These are phyloP conservation scores for Podarcis raffonei DNA, from an alignment of 2,113 vertebrate genomes.

Conservation along the genomic window DNA sequence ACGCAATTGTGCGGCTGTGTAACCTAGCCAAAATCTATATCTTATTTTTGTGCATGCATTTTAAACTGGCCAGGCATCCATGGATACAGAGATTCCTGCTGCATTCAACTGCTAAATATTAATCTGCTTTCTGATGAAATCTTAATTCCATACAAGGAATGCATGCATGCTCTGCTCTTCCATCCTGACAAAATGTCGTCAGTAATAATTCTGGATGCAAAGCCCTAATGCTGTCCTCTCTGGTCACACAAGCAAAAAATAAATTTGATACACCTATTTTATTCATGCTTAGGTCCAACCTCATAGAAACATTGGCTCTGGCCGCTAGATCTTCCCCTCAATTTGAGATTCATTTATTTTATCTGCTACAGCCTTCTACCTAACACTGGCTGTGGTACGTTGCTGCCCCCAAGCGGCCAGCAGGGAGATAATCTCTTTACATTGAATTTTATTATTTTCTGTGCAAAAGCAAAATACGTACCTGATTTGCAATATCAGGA, in stretches of 20 bases:
- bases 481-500: background rate
- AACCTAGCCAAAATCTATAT: background rate
- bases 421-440: background rate
- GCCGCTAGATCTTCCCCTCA: background rate
- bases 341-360: background rate
- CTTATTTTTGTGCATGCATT: background rate
- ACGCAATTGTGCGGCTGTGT: background rate
- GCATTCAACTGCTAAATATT: background rate
- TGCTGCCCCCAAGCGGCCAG: slow-evolving; percentile 65
- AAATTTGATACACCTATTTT: slow-evolving; percentile 1
- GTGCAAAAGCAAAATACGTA: background rate
- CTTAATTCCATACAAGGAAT: background rate
- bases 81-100: background rate
- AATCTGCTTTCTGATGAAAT: background rate
- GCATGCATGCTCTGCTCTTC: background rate
- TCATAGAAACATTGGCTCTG: background rate
- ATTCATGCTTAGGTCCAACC: background rate
- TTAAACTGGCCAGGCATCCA: background rate
- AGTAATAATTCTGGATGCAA: background rate
- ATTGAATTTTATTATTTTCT: background rate
- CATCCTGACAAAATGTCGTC: background rate
- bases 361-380: background rate
- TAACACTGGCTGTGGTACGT: slow-evolving; percentile 24
- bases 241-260: slow-evolving; percentile 2
- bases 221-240: slow-evolving; percentile 6